These are phyloP conservation scores for Percopsis transmontana DNA, from an alignment of 2,113 vertebrate species.

Conservation along the genomic window DNA sequence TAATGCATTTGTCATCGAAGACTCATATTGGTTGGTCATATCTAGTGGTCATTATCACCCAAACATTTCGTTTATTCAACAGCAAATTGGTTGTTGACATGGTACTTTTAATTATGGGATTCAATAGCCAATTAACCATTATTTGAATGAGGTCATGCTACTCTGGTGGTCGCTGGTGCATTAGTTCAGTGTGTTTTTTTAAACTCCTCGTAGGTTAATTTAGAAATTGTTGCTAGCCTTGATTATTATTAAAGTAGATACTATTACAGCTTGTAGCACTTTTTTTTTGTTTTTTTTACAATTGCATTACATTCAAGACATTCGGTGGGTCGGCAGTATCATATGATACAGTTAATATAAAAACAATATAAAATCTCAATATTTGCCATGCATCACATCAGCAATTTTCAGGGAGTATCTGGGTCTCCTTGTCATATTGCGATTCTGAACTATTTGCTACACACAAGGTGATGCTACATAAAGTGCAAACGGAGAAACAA, in stretches of 20 bases:
- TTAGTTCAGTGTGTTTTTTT: not conserved
- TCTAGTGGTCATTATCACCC: not conserved
- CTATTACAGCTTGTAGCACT: slow-evolving; percentile 4
- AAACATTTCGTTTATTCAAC: not conserved
- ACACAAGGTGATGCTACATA: slow-evolving; percentile 23
- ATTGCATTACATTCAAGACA: slow-evolving; percentile 57
- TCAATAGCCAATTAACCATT: not conserved
- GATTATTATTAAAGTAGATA: slow-evolving; percentile 11
- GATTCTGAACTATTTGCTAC: slow-evolving; percentile 10
- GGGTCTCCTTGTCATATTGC: not conserved
- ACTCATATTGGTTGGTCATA: not conserved
- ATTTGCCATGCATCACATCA: slow-evolving; percentile 7
- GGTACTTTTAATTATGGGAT: not conserved
- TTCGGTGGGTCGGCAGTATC: slow-evolving; percentile 43
- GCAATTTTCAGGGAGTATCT: not conserved
- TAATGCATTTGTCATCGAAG: not conserved
- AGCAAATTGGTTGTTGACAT: slow-evolving; percentile 1
- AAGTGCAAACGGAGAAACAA: slow-evolving; percentile 46
- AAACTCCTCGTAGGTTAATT: not conserved
- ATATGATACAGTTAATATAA: not conserved
- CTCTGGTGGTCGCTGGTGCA: not conserved
- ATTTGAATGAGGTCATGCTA: not conserved
- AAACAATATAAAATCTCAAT: not conserved
- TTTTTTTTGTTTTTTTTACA: slow-evolving; percentile 3
- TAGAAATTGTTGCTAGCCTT: not conserved